A percentile compares a stretch with the other conserved stretches of the same genome.
Conservation (phyloP, 2,797 vertebrate genomes). For the Synanceia verrucosa region DNA sequence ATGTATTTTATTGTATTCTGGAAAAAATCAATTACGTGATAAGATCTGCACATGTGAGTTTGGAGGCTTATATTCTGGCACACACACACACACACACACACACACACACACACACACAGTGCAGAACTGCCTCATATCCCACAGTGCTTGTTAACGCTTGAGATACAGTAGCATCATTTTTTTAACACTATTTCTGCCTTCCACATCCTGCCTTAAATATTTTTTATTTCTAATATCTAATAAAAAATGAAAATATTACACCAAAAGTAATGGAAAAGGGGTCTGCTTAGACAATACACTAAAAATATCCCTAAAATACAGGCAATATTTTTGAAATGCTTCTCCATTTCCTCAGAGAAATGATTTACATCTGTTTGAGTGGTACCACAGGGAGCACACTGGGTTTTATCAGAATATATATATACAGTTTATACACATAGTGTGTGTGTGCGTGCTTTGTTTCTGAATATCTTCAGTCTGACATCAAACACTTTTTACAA, state of each 20-base stretch:
- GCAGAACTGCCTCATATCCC: neutral
- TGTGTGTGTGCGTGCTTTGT: neutral
- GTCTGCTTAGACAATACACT: neutral
- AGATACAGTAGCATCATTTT: neutral
- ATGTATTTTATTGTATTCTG: slow-evolving; percentile 32
- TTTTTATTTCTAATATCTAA: neutral
- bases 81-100: neutral
- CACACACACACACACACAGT: neutral
- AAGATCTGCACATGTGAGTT: slow-evolving; percentile 33
- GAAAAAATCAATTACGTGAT: slow-evolving; percentile 58
- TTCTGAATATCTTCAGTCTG: slow-evolving; percentile 54
- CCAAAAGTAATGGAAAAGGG: neutral
- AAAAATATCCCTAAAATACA: slow-evolving; percentile 10
- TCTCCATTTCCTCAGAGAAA: slow-evolving; percentile 42
- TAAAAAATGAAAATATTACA: neutral
- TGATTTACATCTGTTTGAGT: slow-evolving; percentile 56
- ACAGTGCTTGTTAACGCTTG: neutral
- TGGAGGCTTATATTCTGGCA: neutral
- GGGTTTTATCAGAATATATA: slow-evolving; percentile 16
- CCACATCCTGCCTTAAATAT: too few relatives aligned
- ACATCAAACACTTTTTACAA: slow-evolving; percentile 67
- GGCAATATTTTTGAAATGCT: slow-evolving; percentile 23
- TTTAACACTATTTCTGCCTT: too few relatives aligned
- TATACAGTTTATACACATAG: neutral
- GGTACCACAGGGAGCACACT: slow-evolving; percentile 36